Evolutionary conservation across 2,797 vertebrate genomes (phyloP), one percentile per base, ranked within the genome.

Genomic region (Poeciliopsis infans): DNA sequence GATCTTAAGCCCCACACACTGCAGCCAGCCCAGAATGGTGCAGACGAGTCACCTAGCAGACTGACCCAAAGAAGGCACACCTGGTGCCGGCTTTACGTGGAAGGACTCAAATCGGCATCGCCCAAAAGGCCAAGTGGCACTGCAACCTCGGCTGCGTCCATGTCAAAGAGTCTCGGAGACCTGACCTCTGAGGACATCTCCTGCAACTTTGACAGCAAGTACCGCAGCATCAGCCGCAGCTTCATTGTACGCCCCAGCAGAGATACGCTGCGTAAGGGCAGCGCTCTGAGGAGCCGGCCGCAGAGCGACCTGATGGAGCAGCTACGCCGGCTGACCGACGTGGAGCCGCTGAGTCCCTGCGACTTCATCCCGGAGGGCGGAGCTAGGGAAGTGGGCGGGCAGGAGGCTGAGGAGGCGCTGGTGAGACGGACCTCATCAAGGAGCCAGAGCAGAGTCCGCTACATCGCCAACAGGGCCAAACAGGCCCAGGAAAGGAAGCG

Each of bases 151-250:
- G 86, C 45, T 18, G 80, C 93, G 1, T 87, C 95, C 57, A 97
- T 98, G 93, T 99, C 98, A 85, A 99, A 99, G 91, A 99, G 97
- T 89, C 95, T 98, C 0, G 98, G 98, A 0, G 97, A 99, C 86
- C 95, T 99, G 72, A 99, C 97, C 0, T 98, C 97, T 0, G 98
- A 98, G 0, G 98, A 99, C 84, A 98, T 99, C 0, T 91, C 92
- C 36, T 96, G 97, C 84, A 94, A 95, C 83, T 97, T 96, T 0
- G 96, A 97, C 70, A 96, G 97, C 89, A 97, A 97, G 85, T 96
- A 97, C 87, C 94, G 93, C 81, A 97, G 96, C 92, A 98, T 97
- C 90, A 96, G 97, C 91, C 94, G 93, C 73, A 95, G 96, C 88
- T 97, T 97, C 43, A 94, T 97, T 31, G 86, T 96, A 0, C 93